Base-by-base conservation (phyloP, 2,888 invertebrate genomes). In the Dicycla oo region DNA sequence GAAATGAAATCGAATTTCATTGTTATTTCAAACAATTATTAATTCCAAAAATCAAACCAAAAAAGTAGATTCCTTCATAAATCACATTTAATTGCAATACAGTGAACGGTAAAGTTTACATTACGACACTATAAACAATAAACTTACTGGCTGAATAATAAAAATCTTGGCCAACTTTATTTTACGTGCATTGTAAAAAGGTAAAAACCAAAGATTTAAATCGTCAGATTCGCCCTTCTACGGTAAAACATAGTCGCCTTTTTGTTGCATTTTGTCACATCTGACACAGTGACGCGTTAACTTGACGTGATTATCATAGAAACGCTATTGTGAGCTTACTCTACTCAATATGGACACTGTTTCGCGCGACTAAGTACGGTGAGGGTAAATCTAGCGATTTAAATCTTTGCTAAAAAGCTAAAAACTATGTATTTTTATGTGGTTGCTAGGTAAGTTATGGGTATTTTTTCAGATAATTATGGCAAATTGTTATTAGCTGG, bases 71-170 rank as follows among this genome's bases (percentile, higher is more conserved):
- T 63, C n/a, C 38, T 18, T 38, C 57, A 72, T 80, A 85, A 83
- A 83, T 79, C 75, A 66, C 8, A 68, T 77, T 82, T 73, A 65
- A 82, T 80, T 69, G 70, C 68, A 66, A 70, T 38, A 61, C 57
- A 67, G 63, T 84, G 77, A 84, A 83, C 47, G 0, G 51, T 23
- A 71, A 75, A 73, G 57, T 60, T 53, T 54, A 71, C 70, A 75
- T 82, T 74, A 75, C 65, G 51, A 58, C 54, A 63, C 67, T 26
- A 78, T 83, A 81, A 84, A 82, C 57, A 56, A 63, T 80, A 43
- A 73, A 61, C 53, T 70, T 65, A 67, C 66, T 77, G 53, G 61
- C 61, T 65, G 51, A 57, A 72, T 60, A 75, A 69, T 85, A 85
- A 80, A 82, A 81, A 80, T 77, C 69, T 65, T 53, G 71, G 62